Base-by-base conservation (phyloP, 2,888 invertebrate genomes). In the Gymnosoma rotundatum region DNA sequence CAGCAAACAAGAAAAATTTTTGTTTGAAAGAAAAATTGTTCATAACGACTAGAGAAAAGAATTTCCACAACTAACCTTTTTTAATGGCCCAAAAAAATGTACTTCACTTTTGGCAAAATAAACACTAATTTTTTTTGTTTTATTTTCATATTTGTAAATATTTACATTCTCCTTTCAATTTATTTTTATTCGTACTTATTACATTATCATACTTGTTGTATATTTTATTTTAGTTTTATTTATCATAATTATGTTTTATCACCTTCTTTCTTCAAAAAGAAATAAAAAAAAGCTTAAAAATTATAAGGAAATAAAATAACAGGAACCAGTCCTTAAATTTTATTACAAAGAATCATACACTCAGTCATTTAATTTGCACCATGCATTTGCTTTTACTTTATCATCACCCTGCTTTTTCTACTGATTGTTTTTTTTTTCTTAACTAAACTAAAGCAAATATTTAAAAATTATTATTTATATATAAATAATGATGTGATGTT, bases 241-340 rank as follows among this genome's bases (percentile, higher is more conserved):
- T 72, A 66, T 25, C 45, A 73, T 78, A 50, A 42, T 79, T 79
- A 64, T 64, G 52, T 54, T 75, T 84, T 83, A 74, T 83, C 70
- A 79, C 75, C 75, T 74, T 74, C 54, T 66, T 72, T 42, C 61
- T 78, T 74, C 63, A 52, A 79, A 75, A 54, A 66, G 14, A 42
- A 20, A 60, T 50, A 45, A 60, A 74, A 67, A 52, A 56, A 67
- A 75, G 75, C 74, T 81, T 84, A 81, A 75, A 75, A 81, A 78
- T 66, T 38, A 74, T 66, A 83, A 70, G 54, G 61, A 79, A 73
- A 60, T 69, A 32, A 70, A 42, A 75, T 32, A 69, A 78, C 84
- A 84, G 84, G 84, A 84, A 81, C 81, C 84, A 81, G 84, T 84
- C 81, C 84, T 74, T 81, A 60, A 75, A 32, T 50, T 72, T 0